Evolutionary conservation across 2,797 vertebrate genomes (phyloP), one percentile per base, ranked within the genome.

Genomic region (Microtus agrestis): DNA sequence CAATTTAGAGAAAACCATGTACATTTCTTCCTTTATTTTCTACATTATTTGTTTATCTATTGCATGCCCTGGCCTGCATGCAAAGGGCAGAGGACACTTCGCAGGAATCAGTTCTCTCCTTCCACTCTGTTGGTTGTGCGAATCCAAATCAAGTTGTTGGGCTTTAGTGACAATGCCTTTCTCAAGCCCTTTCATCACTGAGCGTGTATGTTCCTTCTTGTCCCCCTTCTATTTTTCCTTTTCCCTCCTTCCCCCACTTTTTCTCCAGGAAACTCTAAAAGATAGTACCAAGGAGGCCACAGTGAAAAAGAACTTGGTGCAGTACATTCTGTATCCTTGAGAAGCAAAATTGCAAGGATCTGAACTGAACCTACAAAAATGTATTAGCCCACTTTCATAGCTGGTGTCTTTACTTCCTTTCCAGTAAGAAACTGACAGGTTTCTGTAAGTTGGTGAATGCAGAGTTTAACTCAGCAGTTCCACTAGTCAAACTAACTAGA

Each of bases 201-300:
- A 73, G n/a, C 21, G 23, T 74, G 23, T 12, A 43, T 76, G 37
- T 46, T 76, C 25, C 73, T 48, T 77, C 46, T 77, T 77, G 46
- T 1, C 27, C 27, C 31, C 2, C 7, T 31, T 9, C 14, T 31
- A 0, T 31, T 7, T 3, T 29, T 0, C 74, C 27, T 46, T 40
- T 27, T 46, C 25, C 43, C 25, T 27, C 5, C 34, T 69, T 19
- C 67, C 34, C n/a, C 25, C 11, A 13, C 74, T 40, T 29, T 76
- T 78, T 31, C 17, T 54, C 8, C 7, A 10, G 8, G 2, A 29
- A n/a, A 12, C 10, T 21, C 34, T 80, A n/a, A 80, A 80, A 56
- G 51, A 80, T 80, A 34, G 5, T 80, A 56, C 34, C 11, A 6
- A 14, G 25, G 34, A 80, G 12, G 34, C 34, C 78, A 56, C 51